A percentile compares a stretch with the other conserved stretches of the same genome.
Evolutionary conservation across 2,888 invertebrate species (phyloP).

Genomic region (Tinea semifulvella): DNA sequence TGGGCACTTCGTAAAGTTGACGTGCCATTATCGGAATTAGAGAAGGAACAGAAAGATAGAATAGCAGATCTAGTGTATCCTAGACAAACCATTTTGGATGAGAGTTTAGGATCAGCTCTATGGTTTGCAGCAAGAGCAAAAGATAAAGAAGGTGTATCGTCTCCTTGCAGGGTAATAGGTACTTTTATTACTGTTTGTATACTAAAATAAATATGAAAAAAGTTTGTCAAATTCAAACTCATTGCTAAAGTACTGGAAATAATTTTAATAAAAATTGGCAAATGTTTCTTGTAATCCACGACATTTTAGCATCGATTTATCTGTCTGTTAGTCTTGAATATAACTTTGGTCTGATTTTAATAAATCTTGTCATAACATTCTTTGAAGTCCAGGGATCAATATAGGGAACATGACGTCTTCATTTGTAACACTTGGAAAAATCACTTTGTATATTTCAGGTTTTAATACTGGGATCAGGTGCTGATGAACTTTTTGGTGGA

Average conservation of each 20-base stretch:
- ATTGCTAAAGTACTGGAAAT: too few species aligned
- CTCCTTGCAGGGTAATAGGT: conserved; percentile 73
- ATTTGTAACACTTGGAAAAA: too few species aligned
- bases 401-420: too few species aligned
- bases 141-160: conserved; percentile 64
- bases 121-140: conserved; percentile 93
- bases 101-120: conserved; percentile 93
- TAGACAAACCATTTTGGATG: conserved; percentile 88
- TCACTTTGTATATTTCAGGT: conserved; percentile 63
- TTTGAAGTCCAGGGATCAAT: too few species aligned
- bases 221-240: too few species aligned
- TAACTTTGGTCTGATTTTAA: conserved; percentile 7
- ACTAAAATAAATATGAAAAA: too few species aligned
- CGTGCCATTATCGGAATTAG: conserved; percentile 72
- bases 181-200: too few species aligned
- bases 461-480: conserved; percentile 90
- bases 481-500: conserved; percentile 97
- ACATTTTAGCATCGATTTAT: too few species aligned
- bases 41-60: conserved; percentile 55
- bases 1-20: conserved; percentile 90
- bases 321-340: too few species aligned
- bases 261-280: too few species aligned
- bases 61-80: conserved; percentile 88
- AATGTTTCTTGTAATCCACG: too few species aligned
- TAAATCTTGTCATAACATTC: too few species aligned